Base-by-base conservation (phyloP, 2,113 vertebrate genomes). In the Damaliscus lunatus region DNA sequence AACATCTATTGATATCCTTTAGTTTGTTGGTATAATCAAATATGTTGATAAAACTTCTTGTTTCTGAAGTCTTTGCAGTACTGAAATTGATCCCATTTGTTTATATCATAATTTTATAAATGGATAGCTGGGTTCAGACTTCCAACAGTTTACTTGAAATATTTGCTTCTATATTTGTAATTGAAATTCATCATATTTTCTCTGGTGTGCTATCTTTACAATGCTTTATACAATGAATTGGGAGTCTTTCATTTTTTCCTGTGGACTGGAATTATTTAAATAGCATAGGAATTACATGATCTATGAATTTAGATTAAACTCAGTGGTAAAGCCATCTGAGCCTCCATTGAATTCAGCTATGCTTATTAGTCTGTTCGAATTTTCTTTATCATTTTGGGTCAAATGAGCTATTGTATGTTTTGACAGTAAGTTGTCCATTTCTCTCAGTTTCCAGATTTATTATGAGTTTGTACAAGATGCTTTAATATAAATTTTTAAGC, bases 81-180 rank as follows among this genome's bases (percentile, higher is more conserved):
- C 64, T 86, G 60, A 86, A 97, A 98, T 97, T 90, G 92, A 96
- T 97, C 85, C 80, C 60, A 95, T 93, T 96, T 92, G 40, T 96
- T 96, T 64, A 40, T 64, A 88, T 90, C 74, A 78, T 95, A 86
- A 94, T 94, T 94, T 95, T 87, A 89, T 96, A 92, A 86, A 93
- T 96, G 90, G 62, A 43, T 77, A 91, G 83, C 93, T 95, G 78
- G 17, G 90, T 91, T 82, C 94, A 97, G 92, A 78, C 77, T 80
- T 91, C 33, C 83, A 94, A 74, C 92, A 88, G 50, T 92, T 94
- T 94, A 86, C 93, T 86, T 96, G 91, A 97, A 96, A 95, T 93
- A 94, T 84, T 91, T 97, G 53, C 89, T 90, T 88, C 97, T 71
- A 52, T 97, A 89, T 93, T 94, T 93, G 23, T 96, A 96, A 94